Evolutionary conservation across 1,140 invertebrate species (phyloP).

Genomic region (Macrobrachium rosenbergii): DNA sequence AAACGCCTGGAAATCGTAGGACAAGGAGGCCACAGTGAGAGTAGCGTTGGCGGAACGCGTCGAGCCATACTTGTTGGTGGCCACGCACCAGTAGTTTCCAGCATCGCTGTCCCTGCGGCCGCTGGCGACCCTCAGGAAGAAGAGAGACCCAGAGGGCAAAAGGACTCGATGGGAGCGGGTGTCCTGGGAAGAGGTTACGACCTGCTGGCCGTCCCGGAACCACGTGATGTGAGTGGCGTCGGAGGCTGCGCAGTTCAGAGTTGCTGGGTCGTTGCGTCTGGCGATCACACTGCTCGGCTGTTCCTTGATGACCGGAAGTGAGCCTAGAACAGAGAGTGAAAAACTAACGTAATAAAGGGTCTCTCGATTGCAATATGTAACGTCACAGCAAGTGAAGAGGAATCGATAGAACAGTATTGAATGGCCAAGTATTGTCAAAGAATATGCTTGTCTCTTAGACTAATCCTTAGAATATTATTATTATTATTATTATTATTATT

Average conservation of each 20-base stretch:
- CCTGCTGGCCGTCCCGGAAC: conserved; percentile 38
- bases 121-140: conserved; percentile 39
- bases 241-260: conserved; percentile 46
- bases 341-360: neutral
- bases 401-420: no score
- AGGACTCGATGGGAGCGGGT: conserved; percentile 29
- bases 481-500: no score
- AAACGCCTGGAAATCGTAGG: conserved; percentile 33
- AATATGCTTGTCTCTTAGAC: no score
- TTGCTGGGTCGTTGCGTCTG: conserved; percentile 41
- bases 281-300: conserved; percentile 45
- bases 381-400: no score
- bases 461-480: no score
- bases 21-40: conserved; percentile 29
- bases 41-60: conserved; percentile 45
- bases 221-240: conserved; percentile 35
- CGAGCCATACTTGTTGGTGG: conserved; percentile 38
- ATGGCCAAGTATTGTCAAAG: no score
- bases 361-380: no score
- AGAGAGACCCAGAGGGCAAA: conserved; percentile 37
- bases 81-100: conserved; percentile 37
- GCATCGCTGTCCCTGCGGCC: conserved; percentile 25
- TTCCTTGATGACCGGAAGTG: conserved; percentile 29
- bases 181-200: conserved; percentile 30
- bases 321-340: neutral